Evolutionary conservation across 2,888 invertebrate species (phyloP).

Genomic region (Drosophila hamatofila): DNA sequence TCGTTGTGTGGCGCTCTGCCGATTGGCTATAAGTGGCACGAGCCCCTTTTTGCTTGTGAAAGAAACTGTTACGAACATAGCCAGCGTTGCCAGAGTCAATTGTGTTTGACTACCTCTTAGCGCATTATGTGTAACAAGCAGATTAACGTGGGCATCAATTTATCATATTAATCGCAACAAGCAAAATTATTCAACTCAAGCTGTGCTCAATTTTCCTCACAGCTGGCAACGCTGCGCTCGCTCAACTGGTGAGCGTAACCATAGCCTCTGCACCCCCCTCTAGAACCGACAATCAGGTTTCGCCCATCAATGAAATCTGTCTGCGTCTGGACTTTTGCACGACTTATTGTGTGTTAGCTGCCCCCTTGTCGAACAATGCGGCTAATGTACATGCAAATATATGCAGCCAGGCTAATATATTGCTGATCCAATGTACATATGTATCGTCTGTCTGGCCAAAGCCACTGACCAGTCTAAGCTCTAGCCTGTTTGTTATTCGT

Average conservation of each 20-base stretch:
- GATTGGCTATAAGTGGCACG: constrained; percentile 89
- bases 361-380: constrained; percentile 33
- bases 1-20: constrained; percentile 60
- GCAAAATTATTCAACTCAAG: not conserved
- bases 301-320: constrained; percentile 56
- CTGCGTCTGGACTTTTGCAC: constrained; percentile 41
- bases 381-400: constrained; percentile 42
- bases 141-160: constrained; percentile 9
- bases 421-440: not conserved
- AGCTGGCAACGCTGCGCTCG: constrained; percentile 45
- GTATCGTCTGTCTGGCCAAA: constrained; percentile 39
- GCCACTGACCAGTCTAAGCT: constrained; percentile 36
- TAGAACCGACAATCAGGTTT: constrained; percentile 37
- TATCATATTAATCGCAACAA: not conserved
- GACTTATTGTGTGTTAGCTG: constrained; percentile 28
- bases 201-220: constrained; percentile 1
- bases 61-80: constrained; percentile 58
- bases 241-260: constrained; percentile 40
- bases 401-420: not conserved
- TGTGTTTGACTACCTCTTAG: constrained; percentile 17
- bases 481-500: constrained; percentile 53
- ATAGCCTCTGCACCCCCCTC: not conserved
- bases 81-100: constrained; percentile 63
- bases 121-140: constrained; percentile 3
- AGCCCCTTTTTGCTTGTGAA: constrained; percentile 88